Evolutionary conservation across 2,113 vertebrate genomes (phyloP).

Genomic region (Stomatorhinus ivindoensis): DNA sequence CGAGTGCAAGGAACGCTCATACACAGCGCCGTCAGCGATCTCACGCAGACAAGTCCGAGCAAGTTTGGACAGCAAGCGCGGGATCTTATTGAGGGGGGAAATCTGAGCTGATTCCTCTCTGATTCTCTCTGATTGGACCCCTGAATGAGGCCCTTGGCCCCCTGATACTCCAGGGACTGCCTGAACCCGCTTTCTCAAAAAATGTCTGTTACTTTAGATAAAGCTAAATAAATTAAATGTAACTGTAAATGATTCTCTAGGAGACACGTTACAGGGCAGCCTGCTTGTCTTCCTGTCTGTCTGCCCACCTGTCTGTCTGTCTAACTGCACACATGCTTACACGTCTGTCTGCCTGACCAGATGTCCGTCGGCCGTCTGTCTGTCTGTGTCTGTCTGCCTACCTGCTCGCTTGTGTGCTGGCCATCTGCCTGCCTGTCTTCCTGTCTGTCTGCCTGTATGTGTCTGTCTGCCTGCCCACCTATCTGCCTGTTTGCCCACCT

Average conservation of each 20-base stretch:
- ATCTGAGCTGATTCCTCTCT: background rate
- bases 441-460: background rate
- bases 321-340: too few species aligned
- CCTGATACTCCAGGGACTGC: background rate
- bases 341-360: too few species aligned
- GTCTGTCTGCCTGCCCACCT: too few species aligned
- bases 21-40: constrained; percentile 14
- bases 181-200: background rate
- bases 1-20: background rate
- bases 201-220: background rate
- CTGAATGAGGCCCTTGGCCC: background rate
- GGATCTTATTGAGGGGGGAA: constrained; percentile 26
- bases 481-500: too few species aligned
- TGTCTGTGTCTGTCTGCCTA: background rate
- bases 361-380: background rate
- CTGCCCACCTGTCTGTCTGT: background rate
- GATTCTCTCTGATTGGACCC: background rate
- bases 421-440: background rate
- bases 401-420: background rate
- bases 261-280: background rate
- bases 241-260: background rate
- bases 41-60: constrained; percentile 37
- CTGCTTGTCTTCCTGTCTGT: background rate
- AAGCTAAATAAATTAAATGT: background rate
- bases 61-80: constrained; percentile 29